Percentiles rank a stretch among this genome's conserved stretches.
Conservation (phyloP, 2,797 vertebrate species). For the Oryzias sinensis region DNA sequence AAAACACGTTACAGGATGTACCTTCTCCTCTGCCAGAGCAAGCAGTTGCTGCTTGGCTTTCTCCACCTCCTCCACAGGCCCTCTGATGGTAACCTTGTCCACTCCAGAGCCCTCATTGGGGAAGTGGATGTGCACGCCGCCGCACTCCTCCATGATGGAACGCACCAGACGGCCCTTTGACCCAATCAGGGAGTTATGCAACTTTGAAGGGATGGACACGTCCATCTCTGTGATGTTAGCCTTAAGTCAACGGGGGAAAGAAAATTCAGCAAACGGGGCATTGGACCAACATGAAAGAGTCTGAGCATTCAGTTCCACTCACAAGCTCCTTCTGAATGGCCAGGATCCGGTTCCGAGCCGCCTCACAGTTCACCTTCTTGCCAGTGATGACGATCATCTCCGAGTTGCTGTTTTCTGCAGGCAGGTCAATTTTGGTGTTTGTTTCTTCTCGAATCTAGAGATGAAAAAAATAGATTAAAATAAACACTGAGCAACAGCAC, state of each 20-base stretch:
- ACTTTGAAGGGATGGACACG: conserved; percentile 93
- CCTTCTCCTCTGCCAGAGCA: conserved; percentile 98
- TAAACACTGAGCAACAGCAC: too few species aligned
- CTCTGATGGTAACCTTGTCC: conserved; percentile 94
- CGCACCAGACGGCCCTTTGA: conserved; percentile 97
- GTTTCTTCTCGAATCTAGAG: conserved; percentile 95
- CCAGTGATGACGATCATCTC: conserved; percentile 98
- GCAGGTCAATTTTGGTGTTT: conserved; percentile 97
- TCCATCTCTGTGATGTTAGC: conserved; percentile 96
- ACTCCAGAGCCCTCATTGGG: conserved; percentile 96
- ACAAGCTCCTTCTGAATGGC: conserved; percentile 98
- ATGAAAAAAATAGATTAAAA: not conserved
- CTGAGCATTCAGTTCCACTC: conserved; percentile 4
- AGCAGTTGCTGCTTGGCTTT: conserved; percentile 95
- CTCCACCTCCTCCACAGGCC: conserved; percentile 92
- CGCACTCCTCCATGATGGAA: conserved; percentile 98
- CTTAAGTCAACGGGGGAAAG: conserved; percentile 61
- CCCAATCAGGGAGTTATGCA: conserved; percentile 97
- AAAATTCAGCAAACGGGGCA: not conserved
- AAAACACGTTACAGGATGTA: too few species aligned
- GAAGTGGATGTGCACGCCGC: conserved; percentile 98
- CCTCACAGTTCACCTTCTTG: conserved; percentile 94
- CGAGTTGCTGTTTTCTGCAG: conserved; percentile 98
- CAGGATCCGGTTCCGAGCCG: conserved; percentile 88
- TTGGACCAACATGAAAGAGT: not conserved